Evolutionary conservation across 2,113 vertebrate species (phyloP).

Genomic region (Aythya baeri): DNA sequence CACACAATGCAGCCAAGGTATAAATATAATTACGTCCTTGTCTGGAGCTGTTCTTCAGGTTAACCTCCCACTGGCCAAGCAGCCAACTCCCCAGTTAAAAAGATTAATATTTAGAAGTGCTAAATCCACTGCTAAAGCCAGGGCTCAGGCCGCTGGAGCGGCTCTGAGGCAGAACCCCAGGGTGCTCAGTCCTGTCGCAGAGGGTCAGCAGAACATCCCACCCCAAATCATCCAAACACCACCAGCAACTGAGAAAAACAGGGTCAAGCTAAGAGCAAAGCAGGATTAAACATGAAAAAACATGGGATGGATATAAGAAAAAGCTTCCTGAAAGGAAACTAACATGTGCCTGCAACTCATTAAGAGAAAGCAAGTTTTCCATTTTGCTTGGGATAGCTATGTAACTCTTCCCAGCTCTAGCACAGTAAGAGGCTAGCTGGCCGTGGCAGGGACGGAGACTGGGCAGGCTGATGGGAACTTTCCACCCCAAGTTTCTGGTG

Average conservation of each 20-base stretch:
- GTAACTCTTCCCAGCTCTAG: neutral
- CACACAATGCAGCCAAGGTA: constrained; percentile 15
- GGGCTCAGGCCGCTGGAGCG: neutral
- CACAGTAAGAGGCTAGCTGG: neutral
- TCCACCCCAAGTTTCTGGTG: neutral
- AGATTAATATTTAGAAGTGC: neutral
- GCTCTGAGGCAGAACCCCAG: neutral
- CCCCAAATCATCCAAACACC: neutral
- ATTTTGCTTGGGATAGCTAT: neutral
- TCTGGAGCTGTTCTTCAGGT: constrained; percentile 3
- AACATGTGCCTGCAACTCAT: neutral
- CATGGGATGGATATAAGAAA: neutral
- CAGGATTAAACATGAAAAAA: neutral
- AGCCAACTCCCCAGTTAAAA: neutral
- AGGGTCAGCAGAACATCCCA: neutral
- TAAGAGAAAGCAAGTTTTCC: neutral
- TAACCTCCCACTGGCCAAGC: constrained; percentile 3
- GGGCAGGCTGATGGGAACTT: neutral
- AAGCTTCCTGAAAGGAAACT: neutral
- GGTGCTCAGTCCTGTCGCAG: neutral
- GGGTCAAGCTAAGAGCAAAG: neutral
- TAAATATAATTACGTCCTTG: constrained; percentile 28
- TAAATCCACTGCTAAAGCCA: neutral
- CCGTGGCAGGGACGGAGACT: neutral
- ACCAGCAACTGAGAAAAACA: neutral